Evolutionary conservation across 2,888 invertebrate genomes (phyloP).

Genomic region (Agapostemon virescens): DNA sequence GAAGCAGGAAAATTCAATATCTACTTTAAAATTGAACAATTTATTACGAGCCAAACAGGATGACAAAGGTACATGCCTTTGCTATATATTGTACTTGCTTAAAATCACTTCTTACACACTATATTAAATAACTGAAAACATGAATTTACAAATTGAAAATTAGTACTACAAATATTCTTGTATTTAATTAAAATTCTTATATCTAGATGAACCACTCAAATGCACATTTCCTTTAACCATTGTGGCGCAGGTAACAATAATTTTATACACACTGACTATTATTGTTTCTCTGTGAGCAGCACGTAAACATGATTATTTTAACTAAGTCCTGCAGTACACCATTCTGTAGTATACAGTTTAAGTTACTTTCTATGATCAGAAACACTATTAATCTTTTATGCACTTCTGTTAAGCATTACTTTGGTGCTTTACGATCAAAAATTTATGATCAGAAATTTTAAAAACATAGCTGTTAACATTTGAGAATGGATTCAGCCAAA

Average conservation of each 20-base stretch:
- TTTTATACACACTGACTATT: constrained; percentile 70
- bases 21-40: constrained; percentile 70
- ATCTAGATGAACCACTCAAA: constrained; percentile 65
- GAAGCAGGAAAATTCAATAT: constrained; percentile 31
- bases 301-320: constrained; percentile 58
- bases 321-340: constrained; percentile 52
- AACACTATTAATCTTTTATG: constrained; percentile 53
- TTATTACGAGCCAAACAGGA: constrained; percentile 71
- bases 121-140: constrained; percentile 65
- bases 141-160: constrained; percentile 65
- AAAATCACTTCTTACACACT: constrained; percentile 52
- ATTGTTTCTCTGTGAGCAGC: constrained; percentile 51
- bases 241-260: constrained; percentile 61
- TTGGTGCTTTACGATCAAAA: constrained; percentile 44
- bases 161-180: constrained; percentile 59
- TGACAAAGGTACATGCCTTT: constrained; percentile 65
- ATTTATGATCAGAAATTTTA: constrained; percentile 41
- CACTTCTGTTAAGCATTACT: constrained; percentile 48
- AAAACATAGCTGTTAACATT: constrained; percentile 46
- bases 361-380: constrained; percentile 55
- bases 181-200: constrained; percentile 61
- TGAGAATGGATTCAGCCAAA: constrained; percentile 37
- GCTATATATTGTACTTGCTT: constrained; percentile 55
- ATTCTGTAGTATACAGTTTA: constrained; percentile 45
- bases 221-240: constrained; percentile 56